These are phyloP conservation scores for Allygus modestus DNA, from an alignment of 2,888 invertebrate genomes.

Conservation along the genomic window DNA sequence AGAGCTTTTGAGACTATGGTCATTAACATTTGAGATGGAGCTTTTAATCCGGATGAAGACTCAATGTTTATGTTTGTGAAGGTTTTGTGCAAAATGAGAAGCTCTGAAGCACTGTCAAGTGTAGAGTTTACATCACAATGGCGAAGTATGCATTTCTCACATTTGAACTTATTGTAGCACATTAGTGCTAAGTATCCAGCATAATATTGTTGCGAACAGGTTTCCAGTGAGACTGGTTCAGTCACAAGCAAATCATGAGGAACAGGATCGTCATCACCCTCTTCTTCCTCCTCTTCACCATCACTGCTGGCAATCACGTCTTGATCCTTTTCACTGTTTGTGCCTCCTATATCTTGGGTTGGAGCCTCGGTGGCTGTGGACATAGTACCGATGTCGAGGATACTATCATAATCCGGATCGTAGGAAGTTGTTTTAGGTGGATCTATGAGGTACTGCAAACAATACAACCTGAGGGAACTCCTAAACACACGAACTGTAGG, in stretches of 20 bases:
- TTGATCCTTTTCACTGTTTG: too few species aligned
- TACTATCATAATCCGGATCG: conserved; percentile 53
- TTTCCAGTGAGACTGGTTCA: conserved; percentile 39
- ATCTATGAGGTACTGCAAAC: neutral
- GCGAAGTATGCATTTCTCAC: conserved; percentile 13
- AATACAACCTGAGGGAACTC: neutral
- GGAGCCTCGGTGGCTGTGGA: too few species aligned
- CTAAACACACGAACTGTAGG: conserved; percentile 66
- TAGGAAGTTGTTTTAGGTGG: conserved; percentile 28
- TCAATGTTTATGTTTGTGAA: neutral
- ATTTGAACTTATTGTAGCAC: conserved; percentile 47
- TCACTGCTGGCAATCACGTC: too few species aligned
- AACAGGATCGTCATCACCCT: too few species aligned
- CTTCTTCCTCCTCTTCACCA: neutral
- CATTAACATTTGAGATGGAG: conserved; percentile 2
- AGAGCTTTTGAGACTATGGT: neutral
- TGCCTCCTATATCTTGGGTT: too few species aligned
- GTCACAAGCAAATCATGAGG: too few species aligned
- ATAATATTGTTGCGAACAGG: conserved; percentile 57
- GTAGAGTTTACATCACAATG: neutral
- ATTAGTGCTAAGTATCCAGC: conserved; percentile 55
- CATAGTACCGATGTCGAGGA: conserved; percentile 30
- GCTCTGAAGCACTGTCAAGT: conserved; percentile 4
- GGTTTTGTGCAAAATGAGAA: neutral
- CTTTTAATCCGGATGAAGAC: neutral